These are phyloP conservation scores for Glossophaga mutica DNA, from an alignment of 2,797 vertebrate genomes.

Conservation along the genomic window DNA sequence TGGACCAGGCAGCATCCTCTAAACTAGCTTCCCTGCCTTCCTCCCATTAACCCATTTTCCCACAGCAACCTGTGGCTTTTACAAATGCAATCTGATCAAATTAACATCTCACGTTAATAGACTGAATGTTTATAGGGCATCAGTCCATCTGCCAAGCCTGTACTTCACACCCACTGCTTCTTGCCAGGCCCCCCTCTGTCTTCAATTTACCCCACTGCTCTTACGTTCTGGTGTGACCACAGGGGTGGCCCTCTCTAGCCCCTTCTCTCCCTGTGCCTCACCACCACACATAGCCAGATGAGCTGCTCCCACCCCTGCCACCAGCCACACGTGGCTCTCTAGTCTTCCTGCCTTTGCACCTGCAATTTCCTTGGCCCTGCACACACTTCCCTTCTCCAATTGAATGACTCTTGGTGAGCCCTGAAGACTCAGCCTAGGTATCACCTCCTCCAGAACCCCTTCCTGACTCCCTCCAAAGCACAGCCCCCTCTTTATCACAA, in stretches of 20 bases:
- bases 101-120: not conserved
- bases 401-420: conserved; percentile 26
- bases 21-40: not conserved
- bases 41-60: not conserved
- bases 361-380: not conserved
- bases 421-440: conserved; percentile 3
- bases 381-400: not conserved
- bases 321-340: not conserved
- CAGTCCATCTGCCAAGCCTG: not conserved
- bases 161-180: not conserved
- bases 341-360: conserved; percentile 36
- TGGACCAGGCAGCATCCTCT: not conserved
- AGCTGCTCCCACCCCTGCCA: not conserved
- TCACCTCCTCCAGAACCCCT: conserved; percentile 39
- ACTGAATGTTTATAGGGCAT: not conserved
- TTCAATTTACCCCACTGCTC: not conserved
- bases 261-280: not conserved
- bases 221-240: not conserved
- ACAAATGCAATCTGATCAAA: not conserved
- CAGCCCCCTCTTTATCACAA: not conserved
- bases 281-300: not conserved
- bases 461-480: not conserved
- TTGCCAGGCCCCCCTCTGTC: not conserved
- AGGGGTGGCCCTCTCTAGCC: not conserved
- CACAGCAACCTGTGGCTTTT: conserved; percentile 11